Evolutionary conservation across 2,888 invertebrate genomes (phyloP).

Genomic region (Philopedon plagiatum): DNA sequence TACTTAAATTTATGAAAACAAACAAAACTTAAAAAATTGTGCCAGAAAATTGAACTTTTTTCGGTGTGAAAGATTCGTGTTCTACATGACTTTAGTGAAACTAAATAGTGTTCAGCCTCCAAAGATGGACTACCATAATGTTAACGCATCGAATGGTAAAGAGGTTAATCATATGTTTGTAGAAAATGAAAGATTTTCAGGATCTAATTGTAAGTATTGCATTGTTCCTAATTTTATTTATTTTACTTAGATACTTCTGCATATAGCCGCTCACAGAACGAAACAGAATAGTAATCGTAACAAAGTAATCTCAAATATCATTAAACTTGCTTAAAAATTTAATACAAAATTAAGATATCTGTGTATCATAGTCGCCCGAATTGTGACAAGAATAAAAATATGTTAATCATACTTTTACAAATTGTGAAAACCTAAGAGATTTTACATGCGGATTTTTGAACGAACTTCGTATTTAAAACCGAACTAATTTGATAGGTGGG

Average conservation of each 20-base stretch:
- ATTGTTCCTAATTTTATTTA: too few species aligned
- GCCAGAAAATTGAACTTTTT: not conserved
- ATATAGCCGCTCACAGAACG: too few species aligned
- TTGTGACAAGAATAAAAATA: not conserved
- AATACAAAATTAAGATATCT: not conserved
- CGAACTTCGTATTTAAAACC: too few species aligned
- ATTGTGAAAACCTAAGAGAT: not conserved
- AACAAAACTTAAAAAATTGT: not conserved
- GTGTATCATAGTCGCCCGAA: not conserved
- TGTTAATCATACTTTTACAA: not conserved
- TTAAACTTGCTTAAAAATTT: not conserved
- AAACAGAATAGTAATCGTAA: too few species aligned
- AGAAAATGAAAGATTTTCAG: slow-evolving; percentile 60
- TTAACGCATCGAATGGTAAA: slow-evolving; percentile 46
- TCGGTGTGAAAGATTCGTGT: not conserved
- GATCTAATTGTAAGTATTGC: slow-evolving; percentile 29
- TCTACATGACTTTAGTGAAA: slow-evolving; percentile 45
- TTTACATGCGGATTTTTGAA: too few species aligned
- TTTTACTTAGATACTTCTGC: too few species aligned
- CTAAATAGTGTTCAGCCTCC: slow-evolving; percentile 33
- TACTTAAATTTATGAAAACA: not conserved
- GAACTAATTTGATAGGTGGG: too few species aligned
- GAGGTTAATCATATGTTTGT: slow-evolving; percentile 63
- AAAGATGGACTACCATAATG: slow-evolving; percentile 59
- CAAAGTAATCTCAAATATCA: not conserved